Conservation (phyloP, 2,888 invertebrate genomes). For the Cistogaster globosa region DNA sequence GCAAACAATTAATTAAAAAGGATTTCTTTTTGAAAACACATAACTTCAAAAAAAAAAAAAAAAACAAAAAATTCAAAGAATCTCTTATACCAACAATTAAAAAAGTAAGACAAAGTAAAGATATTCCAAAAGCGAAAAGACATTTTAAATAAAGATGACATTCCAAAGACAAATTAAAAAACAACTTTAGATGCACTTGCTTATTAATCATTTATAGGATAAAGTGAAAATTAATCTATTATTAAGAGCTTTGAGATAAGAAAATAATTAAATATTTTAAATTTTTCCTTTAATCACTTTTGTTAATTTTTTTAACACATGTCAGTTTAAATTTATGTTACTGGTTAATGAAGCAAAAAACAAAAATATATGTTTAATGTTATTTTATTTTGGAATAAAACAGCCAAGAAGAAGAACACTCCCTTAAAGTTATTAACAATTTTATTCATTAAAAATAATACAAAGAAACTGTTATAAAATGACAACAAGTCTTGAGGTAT, state of each 20-base stretch:
- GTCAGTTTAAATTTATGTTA: not conserved
- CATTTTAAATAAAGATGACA: not conserved
- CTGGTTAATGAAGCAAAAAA: not conserved
- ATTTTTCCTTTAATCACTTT: not conserved
- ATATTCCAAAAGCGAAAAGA: not conserved
- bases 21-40: conserved; percentile 7
- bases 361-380: not conserved
- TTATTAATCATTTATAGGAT: not conserved
- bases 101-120: not conserved
- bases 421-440: not conserved
- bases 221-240: conserved; percentile 59
- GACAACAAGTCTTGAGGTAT: not conserved
- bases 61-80: not conserved
- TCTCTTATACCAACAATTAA: not conserved
- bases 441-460: not conserved
- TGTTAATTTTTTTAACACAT: not conserved
- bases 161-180: not conserved
- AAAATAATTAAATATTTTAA: conserved; percentile 51
- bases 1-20: conserved; percentile 60
- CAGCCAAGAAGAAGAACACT: not conserved
- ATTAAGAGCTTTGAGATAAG: conserved; percentile 46
- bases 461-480: conserved; percentile 1
- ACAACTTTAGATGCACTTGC: not conserved
- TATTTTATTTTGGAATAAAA: not conserved
- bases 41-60: too few species aligned